Evolutionary conservation across 2,797 vertebrate species (phyloP).

Genomic region (Choloepus didactylus): DNA sequence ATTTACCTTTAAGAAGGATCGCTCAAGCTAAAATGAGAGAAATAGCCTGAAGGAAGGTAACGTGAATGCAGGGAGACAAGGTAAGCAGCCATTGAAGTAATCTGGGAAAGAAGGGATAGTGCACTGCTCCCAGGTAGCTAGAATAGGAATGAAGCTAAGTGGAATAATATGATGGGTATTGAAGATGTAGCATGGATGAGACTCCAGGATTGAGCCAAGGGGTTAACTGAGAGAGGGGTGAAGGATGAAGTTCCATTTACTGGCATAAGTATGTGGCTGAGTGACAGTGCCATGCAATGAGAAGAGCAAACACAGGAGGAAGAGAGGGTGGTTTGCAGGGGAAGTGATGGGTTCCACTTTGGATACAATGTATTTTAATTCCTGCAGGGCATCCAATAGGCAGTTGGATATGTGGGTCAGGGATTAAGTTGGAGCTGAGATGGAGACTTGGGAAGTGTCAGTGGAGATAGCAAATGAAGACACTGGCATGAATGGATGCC

Average conservation of each 20-base stretch:
- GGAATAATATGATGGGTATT: rapidly evolving
- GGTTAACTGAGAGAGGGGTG: neutral
- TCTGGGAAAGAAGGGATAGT: neutral
- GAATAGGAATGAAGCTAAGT: neutral
- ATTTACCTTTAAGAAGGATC: neutral
- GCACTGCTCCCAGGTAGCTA: neutral
- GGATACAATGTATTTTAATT: neutral
- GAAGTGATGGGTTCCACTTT: neutral
- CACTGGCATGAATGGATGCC: too few species aligned
- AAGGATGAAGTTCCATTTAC: neutral
- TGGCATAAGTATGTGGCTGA: neutral
- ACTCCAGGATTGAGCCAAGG: neutral
- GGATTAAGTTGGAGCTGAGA: neutral
- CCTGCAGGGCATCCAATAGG: neutral
- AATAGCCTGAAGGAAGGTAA: neutral
- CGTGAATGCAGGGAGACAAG: rapidly evolving
- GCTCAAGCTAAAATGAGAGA: neutral
- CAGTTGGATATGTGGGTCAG: neutral
- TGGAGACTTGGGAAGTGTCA: neutral
- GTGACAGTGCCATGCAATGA: neutral
- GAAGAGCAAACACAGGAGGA: neutral
- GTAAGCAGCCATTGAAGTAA: too few species aligned
- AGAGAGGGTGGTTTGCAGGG: neutral
- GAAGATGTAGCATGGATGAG: rapidly evolving
- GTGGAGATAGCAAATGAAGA: neutral